Percentiles rank a stretch among this genome's conserved stretches.
phyloP scores from a whole-genome alignment of 2,888 invertebrate genomes.

The Eucriotettix oculatus region DNA sequence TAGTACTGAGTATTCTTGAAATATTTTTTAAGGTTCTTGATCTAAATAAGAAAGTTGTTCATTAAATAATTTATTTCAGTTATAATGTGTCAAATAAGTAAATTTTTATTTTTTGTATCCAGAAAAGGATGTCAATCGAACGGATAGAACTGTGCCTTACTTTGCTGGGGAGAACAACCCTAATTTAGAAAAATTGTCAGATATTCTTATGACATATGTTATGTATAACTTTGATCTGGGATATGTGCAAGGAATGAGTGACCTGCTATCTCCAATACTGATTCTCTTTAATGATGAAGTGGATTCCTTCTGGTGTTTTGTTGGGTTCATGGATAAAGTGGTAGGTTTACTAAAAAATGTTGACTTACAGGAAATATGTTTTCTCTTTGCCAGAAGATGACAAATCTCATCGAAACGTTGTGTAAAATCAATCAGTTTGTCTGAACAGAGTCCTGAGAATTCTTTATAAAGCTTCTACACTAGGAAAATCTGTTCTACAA shows the following conservation, averaged over 20 bases:
- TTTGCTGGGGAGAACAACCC: conserved; percentile 89
- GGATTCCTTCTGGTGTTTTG: conserved; percentile 98
- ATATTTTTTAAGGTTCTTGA: too few relatives aligned
- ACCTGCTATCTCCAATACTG: conserved; percentile 82
- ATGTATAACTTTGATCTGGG: conserved; percentile 99
- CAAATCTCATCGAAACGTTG: not conserved
- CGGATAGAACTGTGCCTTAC: conserved; percentile 79
- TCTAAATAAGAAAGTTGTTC: not conserved
- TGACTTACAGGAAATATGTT: conserved; percentile 2
- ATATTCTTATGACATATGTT: conserved; percentile 93
- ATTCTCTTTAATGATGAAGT: conserved; percentile 82
- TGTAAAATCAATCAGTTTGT: too few relatives aligned
- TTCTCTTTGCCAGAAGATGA: not conserved
- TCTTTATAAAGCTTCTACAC: too few relatives aligned
- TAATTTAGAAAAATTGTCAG: conserved; percentile 67
- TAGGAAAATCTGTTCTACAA: too few relatives aligned
- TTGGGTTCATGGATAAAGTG: conserved; percentile 91
- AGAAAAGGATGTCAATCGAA: conserved; percentile 95
- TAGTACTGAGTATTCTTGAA: too few relatives aligned
- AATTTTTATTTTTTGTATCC: conserved; percentile 12
- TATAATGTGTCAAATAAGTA: conserved; percentile 1
- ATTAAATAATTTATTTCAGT: not conserved
- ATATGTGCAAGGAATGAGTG: conserved; percentile 96
- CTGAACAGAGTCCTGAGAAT: too few relatives aligned
- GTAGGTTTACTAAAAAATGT: conserved; percentile 35